Evolutionary conservation across 2,888 invertebrate species (phyloP).

Genomic region (Myopa tessellatipennis): DNA sequence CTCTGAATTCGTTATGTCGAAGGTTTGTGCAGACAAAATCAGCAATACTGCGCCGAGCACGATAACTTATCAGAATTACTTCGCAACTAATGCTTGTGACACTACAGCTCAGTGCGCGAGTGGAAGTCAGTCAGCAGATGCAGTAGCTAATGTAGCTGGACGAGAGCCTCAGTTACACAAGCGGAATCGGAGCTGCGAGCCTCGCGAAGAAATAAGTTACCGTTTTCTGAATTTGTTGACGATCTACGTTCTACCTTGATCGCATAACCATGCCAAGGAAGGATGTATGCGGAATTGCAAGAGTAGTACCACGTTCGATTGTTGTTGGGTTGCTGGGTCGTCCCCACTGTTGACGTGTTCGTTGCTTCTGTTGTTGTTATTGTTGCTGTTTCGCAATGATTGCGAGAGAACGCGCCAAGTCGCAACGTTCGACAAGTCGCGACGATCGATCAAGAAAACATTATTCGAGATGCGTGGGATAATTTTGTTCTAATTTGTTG

Average conservation of each 20-base stretch:
- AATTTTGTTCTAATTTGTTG: constrained; percentile 66
- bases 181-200: constrained; percentile 6
- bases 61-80: constrained; percentile 46
- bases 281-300: constrained; percentile 36
- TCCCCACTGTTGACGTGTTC: constrained; percentile 48
- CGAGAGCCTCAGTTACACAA: not conserved
- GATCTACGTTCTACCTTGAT: constrained; percentile 32
- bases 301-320: constrained; percentile 19
- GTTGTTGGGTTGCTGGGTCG: constrained; percentile 34
- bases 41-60: constrained; percentile 38
- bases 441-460: constrained; percentile 60
- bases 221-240: constrained; percentile 61
- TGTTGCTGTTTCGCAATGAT: constrained; percentile 33
- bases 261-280: constrained; percentile 30
- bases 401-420: constrained; percentile 21
- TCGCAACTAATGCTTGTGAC: constrained; percentile 42
- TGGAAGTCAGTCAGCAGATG: not conserved
- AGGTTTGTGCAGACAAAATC: constrained; percentile 41
- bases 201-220: constrained; percentile 57
- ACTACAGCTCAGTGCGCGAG: constrained; percentile 31
- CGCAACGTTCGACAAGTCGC: not conserved
- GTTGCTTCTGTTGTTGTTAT: constrained; percentile 49
- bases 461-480: constrained; percentile 65
- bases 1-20: constrained; percentile 52
- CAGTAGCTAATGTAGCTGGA: constrained; percentile 26